Evolutionary conservation across 2,113 vertebrate genomes (phyloP).

Genomic region (Australoheros scitulus): DNA sequence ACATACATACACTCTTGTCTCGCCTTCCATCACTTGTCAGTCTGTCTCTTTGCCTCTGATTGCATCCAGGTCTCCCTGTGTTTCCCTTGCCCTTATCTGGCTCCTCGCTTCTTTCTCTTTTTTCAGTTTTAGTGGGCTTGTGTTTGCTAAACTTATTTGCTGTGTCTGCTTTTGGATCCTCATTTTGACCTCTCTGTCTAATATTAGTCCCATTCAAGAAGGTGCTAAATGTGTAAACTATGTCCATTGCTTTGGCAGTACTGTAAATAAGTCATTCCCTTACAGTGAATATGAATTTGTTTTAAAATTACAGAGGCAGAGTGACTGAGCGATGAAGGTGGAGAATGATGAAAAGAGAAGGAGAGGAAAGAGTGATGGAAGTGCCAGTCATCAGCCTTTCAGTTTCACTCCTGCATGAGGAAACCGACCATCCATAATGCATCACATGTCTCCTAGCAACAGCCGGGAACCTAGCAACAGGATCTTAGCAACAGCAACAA

Average conservation of each 20-base stretch:
- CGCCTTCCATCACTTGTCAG: not conserved
- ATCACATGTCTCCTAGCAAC: constrained; percentile 84
- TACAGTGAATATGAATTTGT: not conserved
- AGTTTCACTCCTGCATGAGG: constrained; percentile 82
- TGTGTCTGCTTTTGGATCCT: not conserved
- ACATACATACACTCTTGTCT: not conserved
- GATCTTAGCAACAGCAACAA: constrained; percentile 86
- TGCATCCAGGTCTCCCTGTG: not conserved
- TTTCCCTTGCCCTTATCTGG: not conserved
- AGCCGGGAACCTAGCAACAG: constrained; percentile 85
- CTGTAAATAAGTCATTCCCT: not conserved
- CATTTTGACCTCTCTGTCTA: not conserved
- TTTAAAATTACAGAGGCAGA: not conserved
- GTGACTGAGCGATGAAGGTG: not conserved
- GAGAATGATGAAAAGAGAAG: not conserved
- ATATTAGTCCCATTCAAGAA: not conserved
- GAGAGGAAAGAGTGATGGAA: constrained; percentile 2
- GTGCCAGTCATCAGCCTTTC: constrained; percentile 86
- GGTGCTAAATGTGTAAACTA: not conserved
- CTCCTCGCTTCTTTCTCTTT: not conserved
- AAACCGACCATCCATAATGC: constrained; percentile 90
- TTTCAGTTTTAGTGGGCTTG: not conserved
- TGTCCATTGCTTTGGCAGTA: not conserved
- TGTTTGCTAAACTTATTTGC: not conserved
- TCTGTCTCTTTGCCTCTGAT: not conserved